Base-by-base conservation (phyloP, 2,113 vertebrate species). In the Clupea harengus region DNA sequence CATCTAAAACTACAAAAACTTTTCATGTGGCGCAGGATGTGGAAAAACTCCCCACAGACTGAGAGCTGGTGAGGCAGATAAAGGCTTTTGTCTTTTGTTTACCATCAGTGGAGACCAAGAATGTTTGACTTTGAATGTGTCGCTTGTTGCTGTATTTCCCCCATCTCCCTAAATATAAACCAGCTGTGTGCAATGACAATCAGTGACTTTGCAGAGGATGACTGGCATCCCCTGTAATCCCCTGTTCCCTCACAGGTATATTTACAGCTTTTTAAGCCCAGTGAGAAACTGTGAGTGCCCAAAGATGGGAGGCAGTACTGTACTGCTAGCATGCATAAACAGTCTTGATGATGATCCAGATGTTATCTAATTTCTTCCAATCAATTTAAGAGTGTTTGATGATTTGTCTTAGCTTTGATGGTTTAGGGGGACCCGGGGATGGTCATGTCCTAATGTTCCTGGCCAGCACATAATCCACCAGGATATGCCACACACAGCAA, bases 31-130 rank as follows among this genome's bases (percentile, higher is more conserved):
- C 28, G 32, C 13, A 32, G 72, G 72, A 78, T 78, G 72, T 78
- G 72, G 72, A 78, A 78, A 57, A 78, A 17, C 72, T 78, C 72
- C 72, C 72, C 72, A 78, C 72, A 78, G 72, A 78, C 72, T 17
- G 72, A 39, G 28, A 39, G 72, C 32, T 78, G 72, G 72, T 78
- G 28, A 78, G 72, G 32, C 72, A 78, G 72, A 78, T 78, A 78
- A 78, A 78, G 72, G 72, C 72, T 78, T 78, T 78, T 78, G 72
- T 78, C 72, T 78, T 78, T 78, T 78, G 72, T 39, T 78, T 78
- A 78, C 72, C 72, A 78, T 78, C 72, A 78, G 72, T 13, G 72
- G 72, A 78, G 28, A 78, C 72, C 72, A 78, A 78, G 13, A 78
- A 78, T 78, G 25, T 78, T 78, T 32, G 72, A 78, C 72, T 78